Evolutionary conservation across 2,888 invertebrate species (phyloP).

Genomic region (Salticus scenicus): DNA sequence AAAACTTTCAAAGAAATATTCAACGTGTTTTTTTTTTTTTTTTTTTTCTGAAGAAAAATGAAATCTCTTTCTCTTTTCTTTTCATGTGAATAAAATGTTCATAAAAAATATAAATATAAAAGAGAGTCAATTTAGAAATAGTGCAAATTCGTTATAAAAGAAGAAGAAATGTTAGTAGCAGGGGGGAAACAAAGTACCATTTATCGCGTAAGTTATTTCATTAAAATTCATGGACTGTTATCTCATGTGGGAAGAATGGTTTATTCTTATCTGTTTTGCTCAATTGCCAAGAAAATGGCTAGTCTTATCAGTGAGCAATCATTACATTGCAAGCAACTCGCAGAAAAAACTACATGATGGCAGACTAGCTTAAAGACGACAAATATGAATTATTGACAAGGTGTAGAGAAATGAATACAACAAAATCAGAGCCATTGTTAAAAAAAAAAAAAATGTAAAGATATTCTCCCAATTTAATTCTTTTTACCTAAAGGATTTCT

Average conservation of each 20-base stretch:
- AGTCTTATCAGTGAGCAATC: not conserved
- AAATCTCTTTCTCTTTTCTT: not conserved
- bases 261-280: conserved; percentile 60
- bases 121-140: not conserved
- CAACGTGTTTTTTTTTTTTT: not conserved
- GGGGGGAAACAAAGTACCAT: no score
- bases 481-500: no score
- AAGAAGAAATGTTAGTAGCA: not conserved
- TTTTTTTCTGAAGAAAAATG: no score
- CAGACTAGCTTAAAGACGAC: not conserved
- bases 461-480: no score
- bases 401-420: no score
- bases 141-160: not conserved
- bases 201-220: conserved; percentile 51
- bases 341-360: not conserved
- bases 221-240: conserved; percentile 54
- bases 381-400: not conserved
- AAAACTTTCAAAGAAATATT: not conserved
- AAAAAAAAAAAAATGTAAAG: no score
- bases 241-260: conserved; percentile 32
- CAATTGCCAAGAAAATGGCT: conserved; percentile 38
- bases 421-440: no score
- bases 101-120: not conserved
- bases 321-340: not conserved
- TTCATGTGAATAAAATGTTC: not conserved